Percentiles rank a stretch among this genome's conserved stretches.
phyloP scores from a whole-genome alignment of 2,888 invertebrate genomes.

The Trichopria drosophilae region DNA sequence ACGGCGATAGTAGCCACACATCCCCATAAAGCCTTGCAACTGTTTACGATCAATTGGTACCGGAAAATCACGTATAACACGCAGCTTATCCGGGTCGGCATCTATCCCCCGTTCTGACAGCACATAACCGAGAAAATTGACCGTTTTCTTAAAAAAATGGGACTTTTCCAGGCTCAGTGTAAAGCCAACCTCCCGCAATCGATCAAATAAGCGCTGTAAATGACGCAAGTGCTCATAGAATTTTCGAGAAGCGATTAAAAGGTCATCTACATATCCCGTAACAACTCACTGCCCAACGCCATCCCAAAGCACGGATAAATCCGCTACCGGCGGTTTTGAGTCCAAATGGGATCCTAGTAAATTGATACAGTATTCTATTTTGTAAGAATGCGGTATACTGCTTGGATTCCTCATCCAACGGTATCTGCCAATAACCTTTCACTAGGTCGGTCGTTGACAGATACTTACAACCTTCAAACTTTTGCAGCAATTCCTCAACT shows the following conservation, averaged over 20 bases:
- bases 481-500: slow-evolving; percentile 30
- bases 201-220: no score
- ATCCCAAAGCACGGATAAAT: slow-evolving; percentile 31
- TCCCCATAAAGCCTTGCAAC: no score
- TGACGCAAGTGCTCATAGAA: no score
- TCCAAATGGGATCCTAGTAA: no score
- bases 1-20: no score
- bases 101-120: no score
- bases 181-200: background rate
- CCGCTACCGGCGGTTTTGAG: no score
- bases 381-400: slow-evolving; percentile 32
- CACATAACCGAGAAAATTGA: no score
- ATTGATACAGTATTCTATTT: slow-evolving; percentile 34
- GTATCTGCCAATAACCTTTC: no score
- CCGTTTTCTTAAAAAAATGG: background rate
- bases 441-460: slow-evolving; percentile 33
- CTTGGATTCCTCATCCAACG: slow-evolving; percentile 22
- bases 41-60: slow-evolving; percentile 35
- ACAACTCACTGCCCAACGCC: slow-evolving; percentile 38
- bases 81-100: slow-evolving; percentile 24
- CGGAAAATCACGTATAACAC: slow-evolving; percentile 35
- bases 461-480: slow-evolving; percentile 31
- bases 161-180: background rate
- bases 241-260: slow-evolving; percentile 37
- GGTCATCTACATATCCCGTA: slow-evolving; percentile 44